phyloP scores from a whole-genome alignment of 2,797 vertebrate genomes.

The Sylvia borin region DNA sequence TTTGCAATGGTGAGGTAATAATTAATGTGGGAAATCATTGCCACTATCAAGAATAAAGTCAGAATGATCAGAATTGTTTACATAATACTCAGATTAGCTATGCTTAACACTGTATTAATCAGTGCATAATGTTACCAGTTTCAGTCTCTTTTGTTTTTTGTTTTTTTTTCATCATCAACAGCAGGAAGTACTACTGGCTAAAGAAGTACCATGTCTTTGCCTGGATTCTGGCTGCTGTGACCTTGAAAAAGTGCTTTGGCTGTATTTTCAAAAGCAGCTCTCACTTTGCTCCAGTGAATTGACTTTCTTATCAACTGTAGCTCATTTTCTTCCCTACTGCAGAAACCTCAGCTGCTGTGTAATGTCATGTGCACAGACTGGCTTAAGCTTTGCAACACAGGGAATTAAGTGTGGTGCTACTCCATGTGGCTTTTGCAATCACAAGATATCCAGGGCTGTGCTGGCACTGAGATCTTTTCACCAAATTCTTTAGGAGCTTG shows the following conservation, averaged over 20 bases:
- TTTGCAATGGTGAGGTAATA: background rate
- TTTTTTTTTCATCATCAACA: background rate
- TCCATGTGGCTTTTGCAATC: background rate
- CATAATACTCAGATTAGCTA: background rate
- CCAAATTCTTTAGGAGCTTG: background rate
- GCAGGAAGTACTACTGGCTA: background rate
- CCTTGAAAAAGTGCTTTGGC: background rate
- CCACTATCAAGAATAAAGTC: background rate
- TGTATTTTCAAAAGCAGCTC: background rate
- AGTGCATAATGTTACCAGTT: background rate
- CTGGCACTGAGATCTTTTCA: background rate
- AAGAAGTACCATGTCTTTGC: background rate
- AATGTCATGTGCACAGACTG: background rate
- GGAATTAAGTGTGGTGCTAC: background rate
- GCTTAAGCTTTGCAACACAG: background rate
- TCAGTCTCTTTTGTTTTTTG: background rate
- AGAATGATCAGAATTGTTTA: background rate
- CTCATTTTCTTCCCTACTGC: background rate
- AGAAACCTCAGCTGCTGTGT: conserved; percentile 19
- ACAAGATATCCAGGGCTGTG: background rate
- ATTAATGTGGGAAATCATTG: background rate
- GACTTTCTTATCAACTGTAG: background rate
- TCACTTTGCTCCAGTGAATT: background rate
- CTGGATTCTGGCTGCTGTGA: background rate
- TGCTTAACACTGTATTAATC: background rate